phyloP scores from a whole-genome alignment of 2,888 invertebrate species.

The Drosophila siamana region DNA sequence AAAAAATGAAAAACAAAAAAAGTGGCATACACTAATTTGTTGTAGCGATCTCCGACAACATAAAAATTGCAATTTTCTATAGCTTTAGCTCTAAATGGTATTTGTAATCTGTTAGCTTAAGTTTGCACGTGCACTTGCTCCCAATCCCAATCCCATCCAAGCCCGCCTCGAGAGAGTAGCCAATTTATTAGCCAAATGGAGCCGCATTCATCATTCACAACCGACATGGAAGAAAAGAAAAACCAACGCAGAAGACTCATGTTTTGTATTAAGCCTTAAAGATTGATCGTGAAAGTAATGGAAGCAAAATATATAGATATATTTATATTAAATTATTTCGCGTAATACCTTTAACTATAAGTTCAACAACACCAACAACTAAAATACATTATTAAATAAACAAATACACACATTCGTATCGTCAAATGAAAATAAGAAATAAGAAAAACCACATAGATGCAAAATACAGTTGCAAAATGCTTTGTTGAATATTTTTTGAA shows the following conservation, averaged over 20 bases:
- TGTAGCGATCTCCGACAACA: neutral
- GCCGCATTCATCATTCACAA: conserved; percentile 20
- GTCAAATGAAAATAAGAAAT: conserved; percentile 19
- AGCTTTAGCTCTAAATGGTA: conserved; percentile 14
- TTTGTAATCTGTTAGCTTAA: conserved; percentile 20
- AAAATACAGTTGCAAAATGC: conserved; percentile 57
- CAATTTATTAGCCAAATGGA: conserved; percentile 22
- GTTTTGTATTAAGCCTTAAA: conserved; percentile 59
- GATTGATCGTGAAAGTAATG: conserved; percentile 36
- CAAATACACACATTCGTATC: conserved; percentile 38
- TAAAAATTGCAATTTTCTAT: neutral
- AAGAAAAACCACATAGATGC: conserved; percentile 9
- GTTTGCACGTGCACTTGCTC: conserved; percentile 18
- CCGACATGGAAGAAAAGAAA: conserved; percentile 15
- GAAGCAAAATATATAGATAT: conserved; percentile 49
- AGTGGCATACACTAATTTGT: neutral
- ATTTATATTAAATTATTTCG: conserved; percentile 62
- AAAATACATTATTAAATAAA: conserved; percentile 34
- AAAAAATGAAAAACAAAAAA: neutral
- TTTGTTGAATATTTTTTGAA: conserved; percentile 73
- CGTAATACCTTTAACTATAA: conserved; percentile 41
- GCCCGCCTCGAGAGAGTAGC: conserved; percentile 11
- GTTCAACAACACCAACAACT: conserved; percentile 33
- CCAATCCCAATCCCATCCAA: neutral
- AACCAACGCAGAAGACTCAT: conserved; percentile 54